These are phyloP conservation scores for Dryoscopus gambensis DNA, from an alignment of 2,113 vertebrate species.

Conservation along the genomic window DNA sequence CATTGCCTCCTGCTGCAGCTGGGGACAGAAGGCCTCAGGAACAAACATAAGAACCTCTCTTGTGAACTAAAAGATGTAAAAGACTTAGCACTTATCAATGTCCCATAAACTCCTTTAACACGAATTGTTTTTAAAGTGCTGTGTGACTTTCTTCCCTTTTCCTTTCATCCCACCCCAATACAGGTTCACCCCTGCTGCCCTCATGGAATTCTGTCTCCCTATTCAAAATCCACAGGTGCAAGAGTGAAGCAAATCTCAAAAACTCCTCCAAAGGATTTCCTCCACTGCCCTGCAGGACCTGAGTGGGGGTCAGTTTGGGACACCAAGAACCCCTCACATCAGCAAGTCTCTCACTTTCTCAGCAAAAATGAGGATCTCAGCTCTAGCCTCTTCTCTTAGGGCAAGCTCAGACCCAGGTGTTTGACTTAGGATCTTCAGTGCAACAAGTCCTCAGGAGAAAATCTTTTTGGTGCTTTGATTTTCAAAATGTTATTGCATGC, in stretches of 20 bases:
- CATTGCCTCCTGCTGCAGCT: background rate
- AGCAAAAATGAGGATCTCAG: conserved; percentile 62
- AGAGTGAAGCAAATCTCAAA: conserved; percentile 66
- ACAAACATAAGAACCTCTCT: background rate
- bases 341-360: conserved; percentile 54
- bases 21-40: background rate
- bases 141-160: background rate
- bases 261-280: conserved; percentile 42
- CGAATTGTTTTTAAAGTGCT: background rate
- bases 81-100: background rate
- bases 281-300: conserved; percentile 58
- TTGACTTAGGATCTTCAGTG: background rate
- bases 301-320: background rate
- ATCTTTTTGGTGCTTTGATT: background rate
- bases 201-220: background rate
- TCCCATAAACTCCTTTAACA: background rate
- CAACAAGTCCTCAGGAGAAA: background rate
- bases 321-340: conserved; percentile 58
- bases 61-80: background rate
- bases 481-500: background rate
- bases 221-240: conserved; percentile 42
- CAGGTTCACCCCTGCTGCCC: background rate
- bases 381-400: conserved; percentile 65
- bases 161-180: background rate
- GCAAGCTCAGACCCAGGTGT: conserved; percentile 49